Evolutionary conservation across 1,140 invertebrate genomes (phyloP).

Genomic region (Bombus difficillimus): DNA sequence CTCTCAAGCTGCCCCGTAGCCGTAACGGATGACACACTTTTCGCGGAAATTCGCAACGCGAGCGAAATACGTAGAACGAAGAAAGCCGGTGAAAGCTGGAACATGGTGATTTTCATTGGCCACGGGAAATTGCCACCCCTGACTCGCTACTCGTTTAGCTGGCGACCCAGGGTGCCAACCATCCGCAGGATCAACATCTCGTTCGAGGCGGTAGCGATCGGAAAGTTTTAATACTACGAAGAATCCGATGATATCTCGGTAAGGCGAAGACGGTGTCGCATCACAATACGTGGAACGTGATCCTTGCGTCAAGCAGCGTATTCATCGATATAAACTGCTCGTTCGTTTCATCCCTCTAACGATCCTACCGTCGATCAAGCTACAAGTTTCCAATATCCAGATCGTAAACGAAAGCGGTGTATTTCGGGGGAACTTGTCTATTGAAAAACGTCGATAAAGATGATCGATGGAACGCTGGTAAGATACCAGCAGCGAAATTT

Average conservation of each 20-base stretch:
- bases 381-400: too few species aligned
- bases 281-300: slow-evolving; percentile 37
- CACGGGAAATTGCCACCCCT: neutral
- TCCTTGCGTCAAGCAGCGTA: slow-evolving; percentile 40
- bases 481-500: too few species aligned
- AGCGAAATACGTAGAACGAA: too few species aligned
- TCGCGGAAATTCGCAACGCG: too few species aligned
- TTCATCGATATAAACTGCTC: slow-evolving; percentile 41
- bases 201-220: slow-evolving; percentile 8
- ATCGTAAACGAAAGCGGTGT: too few species aligned
- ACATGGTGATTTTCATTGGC: too few species aligned
- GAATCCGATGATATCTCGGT: slow-evolving; percentile 38
- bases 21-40: too few species aligned
- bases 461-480: too few species aligned
- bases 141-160: neutral
- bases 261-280: slow-evolving; percentile 13
- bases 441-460: too few species aligned
- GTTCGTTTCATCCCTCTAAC: slow-evolving; percentile 19
- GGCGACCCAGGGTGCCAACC: neutral
- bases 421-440: too few species aligned
- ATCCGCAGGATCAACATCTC: neutral
- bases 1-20: too few species aligned
- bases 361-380: neutral
- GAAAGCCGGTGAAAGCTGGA: too few species aligned
- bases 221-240: slow-evolving; percentile 14